phyloP scores from a whole-genome alignment of 1,140 invertebrate species.

The Drosophila subpulchrella region DNA sequence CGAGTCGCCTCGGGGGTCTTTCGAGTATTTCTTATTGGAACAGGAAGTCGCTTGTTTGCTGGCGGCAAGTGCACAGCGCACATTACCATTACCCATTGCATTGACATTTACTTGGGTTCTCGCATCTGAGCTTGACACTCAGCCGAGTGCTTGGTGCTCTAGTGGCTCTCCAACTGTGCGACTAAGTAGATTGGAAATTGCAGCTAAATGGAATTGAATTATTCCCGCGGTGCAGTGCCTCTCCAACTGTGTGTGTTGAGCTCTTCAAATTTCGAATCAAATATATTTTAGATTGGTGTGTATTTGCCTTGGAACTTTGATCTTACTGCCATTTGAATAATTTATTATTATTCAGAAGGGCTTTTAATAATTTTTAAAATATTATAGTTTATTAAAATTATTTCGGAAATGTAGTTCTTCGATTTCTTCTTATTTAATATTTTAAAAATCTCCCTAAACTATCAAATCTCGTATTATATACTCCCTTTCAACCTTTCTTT shows the following conservation, averaged over 20 bases:
- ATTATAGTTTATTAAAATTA: too few species aligned
- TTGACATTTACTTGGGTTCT: slow-evolving; percentile 68
- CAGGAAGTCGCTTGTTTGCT: slow-evolving; percentile 79
- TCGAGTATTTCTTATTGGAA: slow-evolving; percentile 71
- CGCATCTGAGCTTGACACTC: slow-evolving; percentile 19
- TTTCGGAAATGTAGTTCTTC: too few species aligned
- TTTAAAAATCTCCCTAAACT: too few species aligned
- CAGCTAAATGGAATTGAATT: slow-evolving; percentile 29
- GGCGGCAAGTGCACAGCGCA: slow-evolving; percentile 65
- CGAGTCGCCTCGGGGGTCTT: slow-evolving; percentile 46
- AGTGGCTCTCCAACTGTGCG: slow-evolving; percentile 50
- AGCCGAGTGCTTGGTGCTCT: slow-evolving; percentile 14
- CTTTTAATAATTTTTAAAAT: too few species aligned
- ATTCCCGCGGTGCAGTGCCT: slow-evolving; percentile 16
- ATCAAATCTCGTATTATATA: too few species aligned
- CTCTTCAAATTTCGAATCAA: neutral
- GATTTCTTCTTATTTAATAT: too few species aligned
- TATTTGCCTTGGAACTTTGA: too few species aligned
- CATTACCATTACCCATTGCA: slow-evolving; percentile 44
- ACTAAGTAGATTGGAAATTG: slow-evolving; percentile 24
- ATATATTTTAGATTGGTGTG: neutral
- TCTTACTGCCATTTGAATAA: too few species aligned
- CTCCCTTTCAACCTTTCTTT: too few species aligned
- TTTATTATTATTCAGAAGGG: too few species aligned
- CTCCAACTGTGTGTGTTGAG: slow-evolving; percentile 6